Evolutionary conservation across 2,888 invertebrate species (phyloP).

Genomic region (Panzeria rudis): DNA sequence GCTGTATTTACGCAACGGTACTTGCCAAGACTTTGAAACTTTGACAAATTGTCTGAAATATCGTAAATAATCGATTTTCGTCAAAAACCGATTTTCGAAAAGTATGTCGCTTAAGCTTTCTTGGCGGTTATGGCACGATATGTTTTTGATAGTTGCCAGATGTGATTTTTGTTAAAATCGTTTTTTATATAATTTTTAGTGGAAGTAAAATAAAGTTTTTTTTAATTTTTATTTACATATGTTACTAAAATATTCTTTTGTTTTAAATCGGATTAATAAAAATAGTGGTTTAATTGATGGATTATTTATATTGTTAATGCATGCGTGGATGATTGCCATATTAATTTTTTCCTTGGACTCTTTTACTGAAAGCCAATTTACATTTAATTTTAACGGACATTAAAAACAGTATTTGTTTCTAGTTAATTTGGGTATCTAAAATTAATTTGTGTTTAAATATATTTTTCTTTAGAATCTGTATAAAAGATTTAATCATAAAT

Average conservation of each 20-base stretch:
- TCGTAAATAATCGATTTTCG: too few species aligned
- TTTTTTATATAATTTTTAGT: background rate
- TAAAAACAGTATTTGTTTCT: background rate
- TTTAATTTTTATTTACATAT: background rate
- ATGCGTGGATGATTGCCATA: background rate
- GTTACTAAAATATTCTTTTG: background rate
- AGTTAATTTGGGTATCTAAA: background rate
- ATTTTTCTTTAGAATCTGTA: background rate
- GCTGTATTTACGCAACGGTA: too few species aligned
- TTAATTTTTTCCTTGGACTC: background rate
- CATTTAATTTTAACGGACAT: background rate
- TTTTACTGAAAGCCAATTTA: background rate
- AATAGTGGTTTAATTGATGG: background rate
- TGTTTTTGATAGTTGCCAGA: constrained; percentile 4
- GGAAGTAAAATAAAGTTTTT: too few species aligned
- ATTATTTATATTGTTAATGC: constrained; percentile 6
- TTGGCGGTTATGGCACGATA: too few species aligned
- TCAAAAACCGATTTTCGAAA: too few species aligned
- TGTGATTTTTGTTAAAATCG: background rate
- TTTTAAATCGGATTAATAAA: background rate
- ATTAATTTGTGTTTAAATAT: background rate
- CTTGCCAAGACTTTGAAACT: too few species aligned
- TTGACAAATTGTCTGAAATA: too few species aligned
- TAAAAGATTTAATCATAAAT: background rate
- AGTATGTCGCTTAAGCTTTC: too few species aligned